These are phyloP conservation scores for Poecilia velifera DNA, from an alignment of 2,797 vertebrate species.

Conservation along the genomic window DNA sequence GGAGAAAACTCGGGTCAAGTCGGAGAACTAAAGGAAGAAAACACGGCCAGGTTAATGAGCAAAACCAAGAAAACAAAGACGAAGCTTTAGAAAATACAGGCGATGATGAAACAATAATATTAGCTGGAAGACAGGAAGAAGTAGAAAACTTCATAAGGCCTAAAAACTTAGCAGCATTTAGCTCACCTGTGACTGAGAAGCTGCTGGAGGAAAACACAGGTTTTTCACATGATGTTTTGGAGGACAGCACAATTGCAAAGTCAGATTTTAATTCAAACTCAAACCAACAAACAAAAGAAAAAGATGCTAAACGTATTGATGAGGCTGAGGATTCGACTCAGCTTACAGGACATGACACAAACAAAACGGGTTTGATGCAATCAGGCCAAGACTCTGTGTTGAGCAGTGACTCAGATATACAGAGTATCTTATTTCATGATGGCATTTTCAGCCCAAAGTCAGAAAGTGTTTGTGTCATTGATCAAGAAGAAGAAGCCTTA, in stretches of 20 bases:
- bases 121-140: conserved; percentile 17
- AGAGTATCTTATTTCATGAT: conserved; percentile 25
- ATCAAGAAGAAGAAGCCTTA: conserved; percentile 26
- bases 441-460: background rate
- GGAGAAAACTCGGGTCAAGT: conserved; percentile 70
- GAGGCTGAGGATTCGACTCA: conserved; percentile 6
- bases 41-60: conserved; percentile 13
- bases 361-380: conserved; percentile 25
- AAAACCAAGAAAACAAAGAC: conserved; percentile 17
- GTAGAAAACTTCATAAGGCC: background rate
- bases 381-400: conserved; percentile 27
- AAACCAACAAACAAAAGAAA: conserved; percentile 23
- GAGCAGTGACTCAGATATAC: conserved; percentile 22
- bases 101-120: conserved; percentile 15
- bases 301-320: conserved; percentile 1
- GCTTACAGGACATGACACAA: conserved; percentile 20
- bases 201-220: background rate
- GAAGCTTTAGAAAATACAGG: conserved; percentile 14
- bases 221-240: conserved; percentile 4
- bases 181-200: conserved; percentile 6
- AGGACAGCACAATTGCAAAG: conserved; percentile 1
- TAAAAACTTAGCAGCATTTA: conserved; percentile 8
- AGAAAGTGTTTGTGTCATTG: background rate
- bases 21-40: conserved; percentile 52
- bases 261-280: conserved; percentile 6